These are phyloP conservation scores for Tupaia chinensis DNA, from an alignment of 2,113 vertebrate genomes.

Conservation along the genomic window DNA sequence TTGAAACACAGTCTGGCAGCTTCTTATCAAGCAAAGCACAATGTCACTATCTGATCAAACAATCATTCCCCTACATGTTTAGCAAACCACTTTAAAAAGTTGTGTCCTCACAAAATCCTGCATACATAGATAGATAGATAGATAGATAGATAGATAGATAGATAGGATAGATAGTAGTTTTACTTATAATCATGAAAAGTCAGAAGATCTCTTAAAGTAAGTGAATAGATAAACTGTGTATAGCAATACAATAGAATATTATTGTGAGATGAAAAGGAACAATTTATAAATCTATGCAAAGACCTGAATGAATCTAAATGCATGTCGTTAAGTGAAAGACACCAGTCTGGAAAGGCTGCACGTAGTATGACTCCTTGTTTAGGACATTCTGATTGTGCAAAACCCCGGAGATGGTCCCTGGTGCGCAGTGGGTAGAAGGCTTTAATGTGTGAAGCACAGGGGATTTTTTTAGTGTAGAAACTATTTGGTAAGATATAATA, in stretches of 20 bases:
- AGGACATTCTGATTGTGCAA: neutral
- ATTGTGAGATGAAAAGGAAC: neutral
- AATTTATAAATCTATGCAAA: neutral
- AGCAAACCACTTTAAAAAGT: neutral
- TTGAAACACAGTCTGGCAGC: neutral
- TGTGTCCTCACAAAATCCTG: neutral
- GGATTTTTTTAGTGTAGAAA: neutral
- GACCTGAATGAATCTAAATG: neutral
- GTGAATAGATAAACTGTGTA: neutral
- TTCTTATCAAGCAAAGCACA: neutral
- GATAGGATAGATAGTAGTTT: neutral
- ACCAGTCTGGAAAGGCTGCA: neutral
- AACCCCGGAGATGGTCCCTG: neutral
- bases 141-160: too few species aligned
- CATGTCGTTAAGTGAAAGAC: neutral
- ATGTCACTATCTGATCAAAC: neutral
- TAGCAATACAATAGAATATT: neutral
- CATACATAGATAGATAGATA: neutral
- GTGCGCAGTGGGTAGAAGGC: neutral
- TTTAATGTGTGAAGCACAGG: neutral
- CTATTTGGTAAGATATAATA: too few species aligned
- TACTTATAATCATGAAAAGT: conserved; percentile 13
- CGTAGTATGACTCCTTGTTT: neutral
- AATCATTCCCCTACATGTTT: neutral
- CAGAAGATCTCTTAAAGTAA: neutral